Percentiles rank a stretch among this genome's conserved stretches.
phyloP scores from a whole-genome alignment of 2,113 vertebrate species.

The Camarhynchus parvulus region DNA sequence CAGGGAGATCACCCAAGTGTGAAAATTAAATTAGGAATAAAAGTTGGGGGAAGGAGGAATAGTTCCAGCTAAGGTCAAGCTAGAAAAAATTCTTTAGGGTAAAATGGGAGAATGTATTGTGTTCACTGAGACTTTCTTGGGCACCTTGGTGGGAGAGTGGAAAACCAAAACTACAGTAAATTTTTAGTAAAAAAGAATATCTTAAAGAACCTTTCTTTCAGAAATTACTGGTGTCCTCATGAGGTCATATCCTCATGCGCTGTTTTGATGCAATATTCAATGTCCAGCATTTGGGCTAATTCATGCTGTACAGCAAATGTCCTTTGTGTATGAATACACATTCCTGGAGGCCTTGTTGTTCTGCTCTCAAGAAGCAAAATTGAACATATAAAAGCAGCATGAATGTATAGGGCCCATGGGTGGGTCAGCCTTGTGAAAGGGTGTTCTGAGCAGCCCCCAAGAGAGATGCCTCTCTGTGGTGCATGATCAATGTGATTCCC shows the following conservation, averaged over 20 bases:
- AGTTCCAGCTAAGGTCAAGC: not conserved
- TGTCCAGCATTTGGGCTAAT: not conserved
- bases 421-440: not conserved
- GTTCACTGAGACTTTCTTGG: not conserved
- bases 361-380: not conserved
- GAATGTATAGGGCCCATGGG: too few species aligned
- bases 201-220: not conserved
- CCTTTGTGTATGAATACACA: not conserved
- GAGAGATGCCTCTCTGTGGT: not conserved
- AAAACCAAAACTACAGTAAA: not conserved
- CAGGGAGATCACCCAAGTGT: not conserved
- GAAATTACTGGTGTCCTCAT: not conserved
- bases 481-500: not conserved
- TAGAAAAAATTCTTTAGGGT: not conserved
- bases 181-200: not conserved
- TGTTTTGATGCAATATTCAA: not conserved
- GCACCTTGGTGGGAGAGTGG: not conserved
- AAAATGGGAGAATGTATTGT: not conserved
- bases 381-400: rapidly evolving
- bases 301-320: rapidly evolving
- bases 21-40: conserved; percentile 14
- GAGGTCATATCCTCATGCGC: not conserved
- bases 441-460: not conserved
- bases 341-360: not conserved
- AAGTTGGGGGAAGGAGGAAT: not conserved